A percentile compares a stretch with the other conserved stretches of the same genome.
These are phyloP conservation scores for Blastobasis adustella DNA, from an alignment of 2,888 invertebrate genomes.

Conservation along the genomic window DNA sequence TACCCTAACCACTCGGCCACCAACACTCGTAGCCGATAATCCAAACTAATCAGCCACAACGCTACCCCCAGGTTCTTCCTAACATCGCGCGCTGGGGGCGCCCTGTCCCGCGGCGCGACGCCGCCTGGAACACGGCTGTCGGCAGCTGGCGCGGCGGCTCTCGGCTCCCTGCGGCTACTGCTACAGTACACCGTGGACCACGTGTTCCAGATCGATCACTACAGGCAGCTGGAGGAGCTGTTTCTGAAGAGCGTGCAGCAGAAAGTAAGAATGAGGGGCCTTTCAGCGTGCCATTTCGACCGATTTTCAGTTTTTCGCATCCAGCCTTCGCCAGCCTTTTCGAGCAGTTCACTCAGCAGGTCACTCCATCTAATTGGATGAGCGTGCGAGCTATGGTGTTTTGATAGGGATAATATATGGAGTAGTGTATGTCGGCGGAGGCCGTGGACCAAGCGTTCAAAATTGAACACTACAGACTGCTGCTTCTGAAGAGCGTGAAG, in stretches of 20 bases:
- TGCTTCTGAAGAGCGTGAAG: constrained; percentile 83
- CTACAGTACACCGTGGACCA: constrained; percentile 92
- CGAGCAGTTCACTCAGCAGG: too few species aligned
- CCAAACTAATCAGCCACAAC: too few species aligned
- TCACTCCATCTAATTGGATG: too few species aligned
- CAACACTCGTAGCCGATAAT: too few species aligned
- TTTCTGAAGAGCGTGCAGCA: constrained; percentile 82
- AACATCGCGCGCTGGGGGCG: constrained; percentile 73
- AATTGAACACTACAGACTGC: constrained; percentile 84
- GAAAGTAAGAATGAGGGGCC: constrained; percentile 52
- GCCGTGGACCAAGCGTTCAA: constrained; percentile 93
- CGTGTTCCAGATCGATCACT: constrained; percentile 89
- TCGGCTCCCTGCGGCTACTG: constrained; percentile 89
- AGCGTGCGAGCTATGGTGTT: too few species aligned
- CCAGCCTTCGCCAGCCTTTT: too few species aligned
- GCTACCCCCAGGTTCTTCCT: constrained; percentile 76
- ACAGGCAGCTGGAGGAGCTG: constrained; percentile 84
- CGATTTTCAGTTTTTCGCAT: too few species aligned
- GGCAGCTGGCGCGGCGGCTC: constrained; percentile 67
- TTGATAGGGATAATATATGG: too few species aligned
- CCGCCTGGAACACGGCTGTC: constrained; percentile 84
- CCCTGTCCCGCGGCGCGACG: constrained; percentile 81
- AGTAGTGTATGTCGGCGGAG: too few species aligned
- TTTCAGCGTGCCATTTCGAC: too few species aligned
- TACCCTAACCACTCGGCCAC: too few species aligned